Conservation (phyloP, 2,888 invertebrate species). For the Meteorus colon region DNA sequence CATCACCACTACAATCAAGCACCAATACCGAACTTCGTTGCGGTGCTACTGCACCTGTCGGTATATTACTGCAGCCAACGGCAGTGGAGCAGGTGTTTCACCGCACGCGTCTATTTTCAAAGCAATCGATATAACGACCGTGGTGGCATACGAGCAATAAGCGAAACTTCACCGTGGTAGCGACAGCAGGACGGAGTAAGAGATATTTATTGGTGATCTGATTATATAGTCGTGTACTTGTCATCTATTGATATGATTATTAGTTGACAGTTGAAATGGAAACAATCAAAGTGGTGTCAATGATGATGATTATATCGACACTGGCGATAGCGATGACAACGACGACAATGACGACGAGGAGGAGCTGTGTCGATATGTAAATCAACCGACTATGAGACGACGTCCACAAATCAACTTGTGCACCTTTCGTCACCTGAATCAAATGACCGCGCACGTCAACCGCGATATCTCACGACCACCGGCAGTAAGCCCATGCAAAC, state of each 20-base stretch:
- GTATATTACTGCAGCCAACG: slow-evolving; percentile 29
- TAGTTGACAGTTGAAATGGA: background rate
- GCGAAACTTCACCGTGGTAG: slow-evolving; percentile 49
- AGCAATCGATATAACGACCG: slow-evolving; percentile 69
- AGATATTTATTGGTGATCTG: background rate
- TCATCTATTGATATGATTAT: background rate
- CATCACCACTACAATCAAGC: background rate
- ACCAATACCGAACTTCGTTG: slow-evolving; percentile 5
- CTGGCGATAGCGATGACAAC: background rate
- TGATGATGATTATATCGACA: slow-evolving; percentile 3
- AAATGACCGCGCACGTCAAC: slow-evolving; percentile 26
- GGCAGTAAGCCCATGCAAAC: slow-evolving; percentile 19
- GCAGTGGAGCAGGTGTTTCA: slow-evolving; percentile 64
- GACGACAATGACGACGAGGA: background rate
- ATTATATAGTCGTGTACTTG: slow-evolving; percentile 4
- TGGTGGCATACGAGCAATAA: slow-evolving; percentile 49
- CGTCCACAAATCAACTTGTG: slow-evolving; percentile 7
- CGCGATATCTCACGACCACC: slow-evolving; percentile 26
- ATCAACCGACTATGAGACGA: background rate
- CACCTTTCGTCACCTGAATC: slow-evolving; percentile 19
- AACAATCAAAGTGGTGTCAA: background rate
- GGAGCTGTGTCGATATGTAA: slow-evolving; percentile 1
- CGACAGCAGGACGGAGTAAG: slow-evolving; percentile 40
- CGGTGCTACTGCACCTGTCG: slow-evolving; percentile 40
- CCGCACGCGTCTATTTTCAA: slow-evolving; percentile 67